A percentile compares a stretch with the other conserved stretches of the same genome.
phyloP scores from a whole-genome alignment of 1,140 invertebrate genomes.

The Drosophila lacteicornis region DNA sequence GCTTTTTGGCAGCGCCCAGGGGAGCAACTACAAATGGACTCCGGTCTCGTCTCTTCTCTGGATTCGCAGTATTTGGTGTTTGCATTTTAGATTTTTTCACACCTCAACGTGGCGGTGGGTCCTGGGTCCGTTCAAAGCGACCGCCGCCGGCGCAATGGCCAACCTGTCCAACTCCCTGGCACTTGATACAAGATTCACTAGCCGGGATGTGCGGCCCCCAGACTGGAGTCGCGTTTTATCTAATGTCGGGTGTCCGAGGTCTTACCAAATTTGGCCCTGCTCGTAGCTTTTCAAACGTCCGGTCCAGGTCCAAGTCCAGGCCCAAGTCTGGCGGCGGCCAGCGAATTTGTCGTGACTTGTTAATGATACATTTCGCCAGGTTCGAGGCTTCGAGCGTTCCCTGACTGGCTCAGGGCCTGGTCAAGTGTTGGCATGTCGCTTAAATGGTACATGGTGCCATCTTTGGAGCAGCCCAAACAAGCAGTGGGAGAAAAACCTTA shows the following conservation, averaged over 20 bases:
- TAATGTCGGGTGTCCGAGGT: slow-evolving; percentile 67
- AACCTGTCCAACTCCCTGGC: slow-evolving; percentile 64
- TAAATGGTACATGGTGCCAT: slow-evolving; percentile 79
- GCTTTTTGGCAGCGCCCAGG: slow-evolving; percentile 69
- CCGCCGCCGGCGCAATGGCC: slow-evolving; percentile 66
- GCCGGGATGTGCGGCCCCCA: neutral
- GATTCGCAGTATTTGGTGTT: slow-evolving; percentile 55
- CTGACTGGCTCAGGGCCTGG: slow-evolving; percentile 45
- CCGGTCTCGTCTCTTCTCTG: neutral
- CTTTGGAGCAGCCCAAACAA: slow-evolving; percentile 47
- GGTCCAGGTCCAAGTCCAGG: neutral
- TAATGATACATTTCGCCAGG: slow-evolving; percentile 74
- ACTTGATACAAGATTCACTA: slow-evolving; percentile 59
- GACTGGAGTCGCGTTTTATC: slow-evolving; percentile 61
- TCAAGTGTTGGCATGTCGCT: slow-evolving; percentile 82
- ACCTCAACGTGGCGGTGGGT: slow-evolving; percentile 69
- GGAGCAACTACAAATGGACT: slow-evolving; percentile 79
- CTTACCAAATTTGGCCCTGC: slow-evolving; percentile 74
- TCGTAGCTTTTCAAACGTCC: slow-evolving; percentile 73
- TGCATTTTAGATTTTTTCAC: slow-evolving; percentile 84
- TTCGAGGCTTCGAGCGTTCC: slow-evolving; percentile 7
- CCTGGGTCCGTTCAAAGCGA: slow-evolving; percentile 65
- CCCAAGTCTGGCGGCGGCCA: slow-evolving; percentile 21
- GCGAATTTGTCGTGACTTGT: slow-evolving; percentile 83
- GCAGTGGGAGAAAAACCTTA: slow-evolving; percentile 14